These are phyloP conservation scores for Anguilla obscura DNA, from an alignment of 2,797 vertebrate species.

Conservation along the genomic window DNA sequence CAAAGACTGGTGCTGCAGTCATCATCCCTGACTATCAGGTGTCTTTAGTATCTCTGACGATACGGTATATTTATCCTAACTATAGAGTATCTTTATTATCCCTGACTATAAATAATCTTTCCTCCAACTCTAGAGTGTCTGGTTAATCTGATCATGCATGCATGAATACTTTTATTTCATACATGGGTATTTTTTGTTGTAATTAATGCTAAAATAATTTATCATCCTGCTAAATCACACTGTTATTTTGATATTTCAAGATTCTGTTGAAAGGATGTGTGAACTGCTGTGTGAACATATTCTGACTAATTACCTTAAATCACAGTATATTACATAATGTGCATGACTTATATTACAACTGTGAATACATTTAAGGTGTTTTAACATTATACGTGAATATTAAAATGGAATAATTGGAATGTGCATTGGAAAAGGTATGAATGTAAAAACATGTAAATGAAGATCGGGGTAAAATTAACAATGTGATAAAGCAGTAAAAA, in stretches of 20 bases:
- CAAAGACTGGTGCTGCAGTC: background rate
- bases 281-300: background rate
- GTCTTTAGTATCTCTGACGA: background rate
- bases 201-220: background rate
- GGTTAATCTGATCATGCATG: background rate
- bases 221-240: background rate
- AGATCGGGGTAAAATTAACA: background rate
- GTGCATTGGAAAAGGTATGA: background rate
- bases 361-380: background rate
- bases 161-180: background rate
- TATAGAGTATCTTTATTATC: background rate
- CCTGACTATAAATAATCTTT: background rate
- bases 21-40: background rate
- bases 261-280: background rate
- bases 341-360: background rate
- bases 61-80: background rate
- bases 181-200: background rate
- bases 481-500: background rate
- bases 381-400: background rate
- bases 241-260: background rate
- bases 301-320: background rate
- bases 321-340: background rate
- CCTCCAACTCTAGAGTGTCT: background rate
- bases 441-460: background rate
- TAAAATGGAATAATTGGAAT: background rate